Evolutionary conservation across 2,797 vertebrate genomes (phyloP).

Genomic region (Octomys mimax): DNA sequence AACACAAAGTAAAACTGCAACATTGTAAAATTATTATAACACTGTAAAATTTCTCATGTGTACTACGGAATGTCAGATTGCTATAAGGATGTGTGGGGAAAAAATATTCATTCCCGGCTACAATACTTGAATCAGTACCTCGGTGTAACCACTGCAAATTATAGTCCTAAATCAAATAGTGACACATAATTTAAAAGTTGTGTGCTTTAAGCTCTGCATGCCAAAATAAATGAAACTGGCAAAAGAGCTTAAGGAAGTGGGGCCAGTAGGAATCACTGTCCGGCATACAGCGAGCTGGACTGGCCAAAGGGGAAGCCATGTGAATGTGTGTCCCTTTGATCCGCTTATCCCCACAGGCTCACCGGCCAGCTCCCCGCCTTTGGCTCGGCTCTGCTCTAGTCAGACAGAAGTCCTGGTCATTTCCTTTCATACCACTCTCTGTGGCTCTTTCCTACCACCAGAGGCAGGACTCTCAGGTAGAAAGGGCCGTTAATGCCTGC

Average conservation of each 20-base stretch:
- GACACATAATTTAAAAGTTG: neutral
- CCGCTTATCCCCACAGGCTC: neutral
- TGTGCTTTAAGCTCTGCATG: neutral
- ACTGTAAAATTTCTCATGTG: neutral
- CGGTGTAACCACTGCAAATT: neutral
- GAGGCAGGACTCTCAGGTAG: neutral
- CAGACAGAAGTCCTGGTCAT: neutral
- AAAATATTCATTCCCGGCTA: constrained; percentile 6
- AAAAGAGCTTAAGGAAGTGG: neutral
- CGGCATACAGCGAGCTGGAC: neutral
- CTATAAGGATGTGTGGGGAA: neutral
- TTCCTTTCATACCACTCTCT: neutral
- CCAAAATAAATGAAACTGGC: neutral
- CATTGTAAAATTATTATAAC: neutral
- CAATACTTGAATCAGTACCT: constrained; percentile 1
- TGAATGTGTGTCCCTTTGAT: neutral
- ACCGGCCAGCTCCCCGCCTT: no score
- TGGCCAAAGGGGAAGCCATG: neutral
- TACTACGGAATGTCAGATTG: neutral
- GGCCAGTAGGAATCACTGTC: neutral
- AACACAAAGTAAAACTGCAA: neutral
- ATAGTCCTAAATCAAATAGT: neutral
- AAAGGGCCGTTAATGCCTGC: neutral
- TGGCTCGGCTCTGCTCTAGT: neutral
- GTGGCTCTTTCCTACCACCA: neutral